These are phyloP conservation scores for Siderastrea radians DNA, from an alignment of 92 coral and sea anemone species.

Conservation along the genomic window DNA sequence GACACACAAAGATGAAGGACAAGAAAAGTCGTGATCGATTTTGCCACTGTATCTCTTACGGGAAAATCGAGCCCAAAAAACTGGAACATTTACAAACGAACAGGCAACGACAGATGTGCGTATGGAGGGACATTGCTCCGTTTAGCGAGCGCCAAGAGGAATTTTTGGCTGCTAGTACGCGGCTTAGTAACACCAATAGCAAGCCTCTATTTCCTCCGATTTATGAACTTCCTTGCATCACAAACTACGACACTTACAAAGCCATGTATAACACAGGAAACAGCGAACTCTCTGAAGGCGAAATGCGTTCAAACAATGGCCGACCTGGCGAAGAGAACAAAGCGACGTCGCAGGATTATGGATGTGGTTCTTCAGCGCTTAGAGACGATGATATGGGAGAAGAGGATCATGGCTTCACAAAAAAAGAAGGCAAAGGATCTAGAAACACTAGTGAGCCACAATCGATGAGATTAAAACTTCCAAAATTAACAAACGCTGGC, in stretches of 20 bases:
- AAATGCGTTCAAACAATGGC: not conserved
- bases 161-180: not conserved
- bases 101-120: conserved; percentile 58
- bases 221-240: conserved; percentile 17
- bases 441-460: not conserved
- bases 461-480: conserved; percentile 10
- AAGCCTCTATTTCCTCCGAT: conserved; percentile 75
- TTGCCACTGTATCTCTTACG: conserved; percentile 73
- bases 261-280: not conserved
- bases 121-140: conserved; percentile 55
- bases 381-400: not conserved
- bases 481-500: not conserved
- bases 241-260: not conserved
- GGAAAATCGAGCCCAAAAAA: conserved; percentile 68
- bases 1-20: conserved; percentile 4
- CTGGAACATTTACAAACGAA: conserved; percentile 56
- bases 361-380: not conserved
- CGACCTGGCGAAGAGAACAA: not conserved
- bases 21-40: conserved; percentile 22
- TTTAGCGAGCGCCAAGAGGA: conserved; percentile 55
- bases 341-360: not conserved
- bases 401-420: not conserved
- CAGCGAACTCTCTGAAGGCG: not conserved
- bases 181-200: not conserved
- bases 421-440: not conserved